Evolutionary conservation across 2,113 vertebrate species (phyloP), one percentile per base, ranked within the genome.

Genomic region (Lipotes vexillifer): DNA sequence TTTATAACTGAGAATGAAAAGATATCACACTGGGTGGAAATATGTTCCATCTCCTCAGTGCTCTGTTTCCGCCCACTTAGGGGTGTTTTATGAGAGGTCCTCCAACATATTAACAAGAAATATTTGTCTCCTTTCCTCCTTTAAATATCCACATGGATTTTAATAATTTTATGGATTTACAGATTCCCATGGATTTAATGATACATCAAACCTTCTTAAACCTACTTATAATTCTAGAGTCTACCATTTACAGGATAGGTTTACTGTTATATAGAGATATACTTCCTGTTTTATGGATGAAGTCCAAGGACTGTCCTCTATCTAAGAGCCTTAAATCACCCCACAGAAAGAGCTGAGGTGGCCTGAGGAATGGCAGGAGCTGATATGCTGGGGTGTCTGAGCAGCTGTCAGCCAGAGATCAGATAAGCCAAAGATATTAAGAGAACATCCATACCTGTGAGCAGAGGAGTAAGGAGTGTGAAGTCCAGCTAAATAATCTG

Each of bases 381-480:
- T 93, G 97, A 93, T 85, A 93, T 88, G 49, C 81, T 52, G 55
- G 5, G 9, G 1, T 29, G n/a, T 46, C 33, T 29, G 18, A 77
- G 82, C 0, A 36, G 29, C n/a, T 72, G 49, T 74, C 86, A 63
- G 46, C 55, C 23, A 92, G 44, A 83, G 29, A 93, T 97, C 63
- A 96, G 77, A 94, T 82, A 94, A 96, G 82, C 61, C 91, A 38
- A 80, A 46, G 65, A 14, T 75, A 81, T 83, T 85, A 82, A 66
- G 27, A 66, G n/a, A 89, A 72, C 8, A 78, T 57, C 31, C 46
- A 23, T 12, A 10, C 25, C 49, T 23, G 21, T 74, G 44, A 87
- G 57, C 75, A 38, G 17, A 90, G 20, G 23, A 69, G 41, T 46
- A 36, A 92, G 66, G n/a, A 77, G 49, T 46, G 36, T 14, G 4